These are phyloP conservation scores for Hormaphis cornu DNA, from an alignment of 1,140 invertebrate species.

Conservation along the genomic window DNA sequence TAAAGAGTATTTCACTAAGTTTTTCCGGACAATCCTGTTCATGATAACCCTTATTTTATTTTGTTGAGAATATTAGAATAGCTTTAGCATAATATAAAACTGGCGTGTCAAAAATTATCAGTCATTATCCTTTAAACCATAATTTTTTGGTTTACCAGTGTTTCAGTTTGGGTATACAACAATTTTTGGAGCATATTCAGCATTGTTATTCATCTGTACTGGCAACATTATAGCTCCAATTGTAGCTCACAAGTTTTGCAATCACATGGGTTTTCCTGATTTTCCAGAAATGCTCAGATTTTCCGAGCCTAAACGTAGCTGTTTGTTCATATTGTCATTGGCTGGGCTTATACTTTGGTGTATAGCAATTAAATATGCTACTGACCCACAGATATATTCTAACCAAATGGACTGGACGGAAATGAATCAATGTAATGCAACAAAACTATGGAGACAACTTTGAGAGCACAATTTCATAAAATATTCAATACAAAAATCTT, in stretches of 20 bases:
- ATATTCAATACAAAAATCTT: slow-evolving; percentile 6
- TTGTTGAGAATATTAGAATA: no score
- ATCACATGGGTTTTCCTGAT: slow-evolving; percentile 92
- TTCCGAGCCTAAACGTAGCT: slow-evolving; percentile 51
- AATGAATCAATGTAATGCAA: slow-evolving; percentile 14
- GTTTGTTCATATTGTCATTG: slow-evolving; percentile 60
- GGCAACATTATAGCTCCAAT: slow-evolving; percentile 83
- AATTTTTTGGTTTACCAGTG: slow-evolving; percentile 47
- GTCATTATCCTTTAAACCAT: no score
- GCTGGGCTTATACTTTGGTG: slow-evolving; percentile 70
- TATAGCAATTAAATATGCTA: slow-evolving; percentile 64
- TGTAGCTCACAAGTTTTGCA: slow-evolving; percentile 85
- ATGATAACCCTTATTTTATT: no score
- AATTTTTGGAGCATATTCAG: slow-evolving; percentile 86
- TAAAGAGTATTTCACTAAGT: no score
- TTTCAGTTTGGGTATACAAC: slow-evolving; percentile 88
- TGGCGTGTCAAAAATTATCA: no score
- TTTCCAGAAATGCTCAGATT: slow-evolving; percentile 65
- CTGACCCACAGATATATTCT: slow-evolving; percentile 63
- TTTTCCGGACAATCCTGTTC: no score
- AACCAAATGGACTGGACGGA: slow-evolving; percentile 56
- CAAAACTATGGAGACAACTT: not conserved
- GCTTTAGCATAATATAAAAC: no score
- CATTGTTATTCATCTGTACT: slow-evolving; percentile 73
- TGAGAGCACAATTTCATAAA: not conserved